Evolutionary conservation across 2,888 invertebrate genomes (phyloP).

Genomic region (Lasioglossum figueresi): DNA sequence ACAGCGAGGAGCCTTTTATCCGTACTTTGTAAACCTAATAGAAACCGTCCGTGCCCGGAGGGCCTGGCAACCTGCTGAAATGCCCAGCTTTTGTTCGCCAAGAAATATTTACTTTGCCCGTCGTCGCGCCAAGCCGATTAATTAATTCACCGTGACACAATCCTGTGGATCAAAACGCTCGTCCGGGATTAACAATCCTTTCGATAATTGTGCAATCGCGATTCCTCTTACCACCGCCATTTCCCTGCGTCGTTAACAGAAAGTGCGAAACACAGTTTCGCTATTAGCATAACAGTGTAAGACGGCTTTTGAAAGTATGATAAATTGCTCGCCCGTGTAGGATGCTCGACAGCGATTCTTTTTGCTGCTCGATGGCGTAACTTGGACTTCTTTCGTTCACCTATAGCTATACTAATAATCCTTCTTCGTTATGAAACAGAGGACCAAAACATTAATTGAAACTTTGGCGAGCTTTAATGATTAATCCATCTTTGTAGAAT

Average conservation of each 20-base stretch:
- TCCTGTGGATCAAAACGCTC: not conserved
- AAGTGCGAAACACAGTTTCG: not conserved
- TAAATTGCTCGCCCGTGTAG: not conserved
- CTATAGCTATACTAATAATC: too few species aligned
- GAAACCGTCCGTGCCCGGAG: conserved; percentile 24
- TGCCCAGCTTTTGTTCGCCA: not conserved
- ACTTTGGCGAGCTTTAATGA: not conserved
- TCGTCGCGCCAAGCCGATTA: conserved; percentile 17
- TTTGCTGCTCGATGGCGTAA: not conserved
- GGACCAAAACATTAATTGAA: not conserved
- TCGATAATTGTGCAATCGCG: not conserved
- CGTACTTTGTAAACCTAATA: conserved; percentile 50
- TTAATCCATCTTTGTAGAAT: not conserved
- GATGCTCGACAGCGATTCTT: not conserved
- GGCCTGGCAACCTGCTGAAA: conserved; percentile 30
- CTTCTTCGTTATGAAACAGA: not conserved
- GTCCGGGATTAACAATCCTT: not conserved
- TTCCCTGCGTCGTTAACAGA: not conserved
- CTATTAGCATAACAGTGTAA: conserved; percentile 8
- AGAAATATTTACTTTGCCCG: conserved; percentile 38
- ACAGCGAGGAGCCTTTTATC: conserved; percentile 39
- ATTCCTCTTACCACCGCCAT: not conserved
- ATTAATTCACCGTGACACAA: conserved; percentile 21
- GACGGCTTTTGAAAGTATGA: conserved; percentile 11
- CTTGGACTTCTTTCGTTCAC: not conserved